Evolutionary conservation across 1,140 invertebrate genomes (phyloP).

Genomic region (Drosophila willistoni): DNA sequence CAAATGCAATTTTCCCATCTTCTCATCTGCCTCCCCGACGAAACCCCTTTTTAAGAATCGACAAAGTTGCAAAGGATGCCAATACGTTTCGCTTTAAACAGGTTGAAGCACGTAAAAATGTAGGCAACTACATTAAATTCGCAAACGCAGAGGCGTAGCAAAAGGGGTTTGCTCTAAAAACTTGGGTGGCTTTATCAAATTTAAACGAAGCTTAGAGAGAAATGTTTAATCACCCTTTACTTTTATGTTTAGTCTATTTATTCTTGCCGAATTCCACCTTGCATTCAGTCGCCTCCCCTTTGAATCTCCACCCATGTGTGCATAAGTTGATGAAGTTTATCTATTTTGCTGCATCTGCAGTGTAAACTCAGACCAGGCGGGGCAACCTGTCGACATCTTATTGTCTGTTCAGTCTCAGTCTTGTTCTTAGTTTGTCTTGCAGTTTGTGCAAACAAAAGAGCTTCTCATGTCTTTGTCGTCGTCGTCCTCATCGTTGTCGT

Average conservation of each 20-base stretch:
- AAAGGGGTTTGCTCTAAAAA: too few relatives aligned
- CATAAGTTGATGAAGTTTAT: neutral
- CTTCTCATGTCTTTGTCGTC: slow-evolving; percentile 10
- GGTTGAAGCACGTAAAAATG: slow-evolving; percentile 7
- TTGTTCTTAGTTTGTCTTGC: slow-evolving; percentile 21
- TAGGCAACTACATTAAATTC: neutral
- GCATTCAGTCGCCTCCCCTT: too few relatives aligned
- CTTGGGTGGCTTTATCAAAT: neutral
- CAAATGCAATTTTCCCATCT: slow-evolving; percentile 20
- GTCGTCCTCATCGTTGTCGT: slow-evolving; percentile 28
- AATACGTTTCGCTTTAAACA: slow-evolving; percentile 23
- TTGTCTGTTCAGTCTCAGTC: slow-evolving; percentile 19
- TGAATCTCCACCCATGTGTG: neutral
- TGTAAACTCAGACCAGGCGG: neutral
- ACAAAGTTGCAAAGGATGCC: slow-evolving; percentile 25
- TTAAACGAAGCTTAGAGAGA: too few relatives aligned
- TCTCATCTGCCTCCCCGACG: neutral
- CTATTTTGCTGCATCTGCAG: neutral
- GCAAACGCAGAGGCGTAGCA: neutral
- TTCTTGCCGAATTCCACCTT: too few relatives aligned
- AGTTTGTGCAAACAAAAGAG: slow-evolving; percentile 34
- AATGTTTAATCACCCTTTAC: too few relatives aligned
- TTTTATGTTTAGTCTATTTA: too few relatives aligned
- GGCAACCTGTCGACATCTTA: slow-evolving; percentile 17
- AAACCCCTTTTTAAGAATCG: neutral